phyloP scores from a whole-genome alignment of 2,888 invertebrate species.

The Caprella mutica region DNA sequence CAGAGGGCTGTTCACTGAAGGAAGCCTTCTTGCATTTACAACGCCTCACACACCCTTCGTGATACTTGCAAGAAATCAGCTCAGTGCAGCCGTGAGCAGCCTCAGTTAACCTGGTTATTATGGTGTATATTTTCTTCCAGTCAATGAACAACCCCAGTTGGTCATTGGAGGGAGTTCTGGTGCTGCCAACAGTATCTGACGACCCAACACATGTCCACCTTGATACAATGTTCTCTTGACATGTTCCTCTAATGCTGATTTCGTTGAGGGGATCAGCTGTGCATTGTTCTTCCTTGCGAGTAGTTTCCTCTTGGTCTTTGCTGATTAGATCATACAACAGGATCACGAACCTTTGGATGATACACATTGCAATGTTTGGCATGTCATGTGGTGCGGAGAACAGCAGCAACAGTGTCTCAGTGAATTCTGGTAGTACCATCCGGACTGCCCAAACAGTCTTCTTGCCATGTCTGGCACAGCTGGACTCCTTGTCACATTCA shows the following conservation, averaged over 20 bases:
- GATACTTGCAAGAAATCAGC: too few relatives aligned
- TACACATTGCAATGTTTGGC: slow-evolving; percentile 5
- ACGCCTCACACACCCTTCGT: too few relatives aligned
- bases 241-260: slow-evolving; percentile 10
- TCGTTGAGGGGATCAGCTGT: slow-evolving; percentile 12
- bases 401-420: slow-evolving; percentile 7
- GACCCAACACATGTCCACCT: slow-evolving; percentile 13
- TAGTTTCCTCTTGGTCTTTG: slow-evolving; percentile 1
- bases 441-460: slow-evolving; percentile 18
- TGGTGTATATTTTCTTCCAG: neutral
- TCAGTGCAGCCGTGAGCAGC: too few relatives aligned
- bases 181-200: slow-evolving; percentile 2
- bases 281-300: slow-evolving; percentile 11
- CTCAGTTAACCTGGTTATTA: slow-evolving; percentile 7
- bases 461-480: slow-evolving; percentile 20
- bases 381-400: slow-evolving; percentile 11
- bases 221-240: slow-evolving; percentile 9
- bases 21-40: neutral
- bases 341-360: slow-evolving; percentile 15
- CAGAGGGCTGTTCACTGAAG: neutral
- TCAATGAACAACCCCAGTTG: slow-evolving; percentile 6
- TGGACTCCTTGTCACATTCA: slow-evolving; percentile 23
- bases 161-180: slow-evolving; percentile 8
- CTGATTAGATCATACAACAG: slow-evolving; percentile 10
- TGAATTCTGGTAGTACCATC: slow-evolving; percentile 15